A percentile compares a stretch with the other conserved stretches of the same genome.
phyloP scores from a whole-genome alignment of 2,113 vertebrate genomes.

The Chlamydotis undulata region DNA sequence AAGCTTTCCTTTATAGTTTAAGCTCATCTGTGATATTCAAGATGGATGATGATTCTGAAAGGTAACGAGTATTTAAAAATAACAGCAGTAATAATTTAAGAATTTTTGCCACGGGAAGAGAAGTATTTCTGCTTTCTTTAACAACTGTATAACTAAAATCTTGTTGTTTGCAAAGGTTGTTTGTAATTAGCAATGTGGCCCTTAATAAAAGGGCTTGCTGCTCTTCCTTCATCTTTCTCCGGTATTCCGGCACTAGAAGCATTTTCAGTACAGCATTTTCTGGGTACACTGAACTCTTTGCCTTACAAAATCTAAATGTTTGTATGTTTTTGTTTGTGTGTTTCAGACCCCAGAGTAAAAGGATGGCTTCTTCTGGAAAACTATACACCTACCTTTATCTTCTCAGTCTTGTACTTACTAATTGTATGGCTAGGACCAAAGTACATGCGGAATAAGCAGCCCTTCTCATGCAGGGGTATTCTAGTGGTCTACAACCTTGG shows the following conservation, averaged over 20 bases:
- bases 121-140: constrained; percentile 2
- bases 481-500: constrained; percentile 92
- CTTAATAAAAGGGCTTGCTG: not conserved
- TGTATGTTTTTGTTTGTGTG: constrained; percentile 1
- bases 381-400: constrained; percentile 89
- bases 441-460: constrained; percentile 89
- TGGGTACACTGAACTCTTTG: not conserved
- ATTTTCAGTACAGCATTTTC: not conserved
- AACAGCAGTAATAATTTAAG: not conserved
- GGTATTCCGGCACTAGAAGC: not conserved
- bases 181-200: not conserved
- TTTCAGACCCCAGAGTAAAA: constrained; percentile 90
- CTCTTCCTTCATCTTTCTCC: not conserved
- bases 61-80: not conserved
- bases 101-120: not conserved
- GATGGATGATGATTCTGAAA: not conserved
- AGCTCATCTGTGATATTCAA: not conserved
- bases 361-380: constrained; percentile 94
- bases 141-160: not conserved
- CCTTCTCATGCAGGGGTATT: constrained; percentile 85
- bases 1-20: not conserved
- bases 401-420: constrained; percentile 88
- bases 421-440: constrained; percentile 94
- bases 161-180: not conserved
- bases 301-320: not conserved